A percentile compares a stretch with the other conserved stretches of the same genome.
phyloP scores from a whole-genome alignment of 2,888 invertebrate genomes.

The Tenthredo livida region DNA sequence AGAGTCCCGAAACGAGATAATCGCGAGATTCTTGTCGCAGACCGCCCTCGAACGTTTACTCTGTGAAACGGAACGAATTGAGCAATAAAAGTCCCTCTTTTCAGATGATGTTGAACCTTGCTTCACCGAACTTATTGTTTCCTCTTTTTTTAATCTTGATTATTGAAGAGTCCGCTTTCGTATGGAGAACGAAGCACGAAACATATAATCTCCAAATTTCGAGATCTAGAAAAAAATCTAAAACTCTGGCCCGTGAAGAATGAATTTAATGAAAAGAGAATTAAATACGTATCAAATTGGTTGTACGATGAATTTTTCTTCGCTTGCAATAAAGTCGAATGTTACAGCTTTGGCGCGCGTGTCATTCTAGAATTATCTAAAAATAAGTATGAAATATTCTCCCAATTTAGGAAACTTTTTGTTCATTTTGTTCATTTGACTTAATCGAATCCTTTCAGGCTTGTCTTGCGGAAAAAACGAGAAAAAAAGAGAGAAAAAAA shows the following conservation, averaged over 20 bases:
- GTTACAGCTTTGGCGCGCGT: too few relatives aligned
- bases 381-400: constrained; percentile 5
- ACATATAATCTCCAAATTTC: too few relatives aligned
- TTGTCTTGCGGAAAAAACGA: not conserved
- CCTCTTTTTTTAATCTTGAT: too few relatives aligned
- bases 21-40: constrained; percentile 1
- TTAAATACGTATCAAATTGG: too few relatives aligned
- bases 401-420: not conserved
- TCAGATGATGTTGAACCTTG: not conserved
- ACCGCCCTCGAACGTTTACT: constrained; percentile 23
- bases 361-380: not conserved
- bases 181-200: not conserved
- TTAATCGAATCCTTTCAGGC: not conserved
- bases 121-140: not conserved
- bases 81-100: constrained; percentile 7
- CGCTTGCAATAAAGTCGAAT: too few relatives aligned
- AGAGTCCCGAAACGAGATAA: not conserved
- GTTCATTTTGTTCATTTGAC: not conserved
- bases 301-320: too few relatives aligned
- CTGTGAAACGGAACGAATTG: constrained; percentile 6
- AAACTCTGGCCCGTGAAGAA: too few relatives aligned
- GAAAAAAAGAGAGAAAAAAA: not conserved
- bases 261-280: too few relatives aligned
- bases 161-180: not conserved
- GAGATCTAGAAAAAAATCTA: too few relatives aligned